Conservation (phyloP, 2,113 vertebrate genomes). For the Trogon surrucura region DNA sequence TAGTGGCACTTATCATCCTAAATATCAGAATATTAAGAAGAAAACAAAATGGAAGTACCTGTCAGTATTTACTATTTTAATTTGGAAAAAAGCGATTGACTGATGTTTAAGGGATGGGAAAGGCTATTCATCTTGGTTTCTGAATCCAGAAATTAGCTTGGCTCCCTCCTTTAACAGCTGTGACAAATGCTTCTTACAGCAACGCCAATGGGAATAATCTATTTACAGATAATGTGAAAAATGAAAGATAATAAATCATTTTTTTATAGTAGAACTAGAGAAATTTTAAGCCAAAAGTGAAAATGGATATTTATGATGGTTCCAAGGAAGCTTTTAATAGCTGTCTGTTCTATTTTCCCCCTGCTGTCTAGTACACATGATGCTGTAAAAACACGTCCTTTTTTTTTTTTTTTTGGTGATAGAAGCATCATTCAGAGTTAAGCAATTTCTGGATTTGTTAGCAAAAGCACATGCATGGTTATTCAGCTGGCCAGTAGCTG, state of each 20-base stretch:
- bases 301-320: conserved; percentile 32
- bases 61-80: background rate
- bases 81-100: background rate
- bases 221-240: conserved; percentile 57
- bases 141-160: conserved; percentile 32
- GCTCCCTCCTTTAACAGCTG: conserved; percentile 12
- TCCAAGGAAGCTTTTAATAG: conserved; percentile 31
- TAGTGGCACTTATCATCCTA: background rate
- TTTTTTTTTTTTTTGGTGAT: background rate
- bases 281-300: conserved; percentile 31
- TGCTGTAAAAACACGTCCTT: background rate
- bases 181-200: conserved; percentile 52
- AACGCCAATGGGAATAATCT: conserved; percentile 16
- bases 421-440: conserved; percentile 3
- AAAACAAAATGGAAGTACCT: background rate
- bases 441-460: background rate
- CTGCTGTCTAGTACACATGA: background rate
- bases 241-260: conserved; percentile 29
- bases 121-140: conserved; percentile 1
- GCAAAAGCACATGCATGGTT: background rate
- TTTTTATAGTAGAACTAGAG: conserved; percentile 8
- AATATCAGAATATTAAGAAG: background rate
- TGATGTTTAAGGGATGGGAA: background rate
- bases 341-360: background rate
- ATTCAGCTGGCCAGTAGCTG: background rate